Conservation (phyloP, 2,888 invertebrate genomes). For the Nyleta sp. region DNA sequence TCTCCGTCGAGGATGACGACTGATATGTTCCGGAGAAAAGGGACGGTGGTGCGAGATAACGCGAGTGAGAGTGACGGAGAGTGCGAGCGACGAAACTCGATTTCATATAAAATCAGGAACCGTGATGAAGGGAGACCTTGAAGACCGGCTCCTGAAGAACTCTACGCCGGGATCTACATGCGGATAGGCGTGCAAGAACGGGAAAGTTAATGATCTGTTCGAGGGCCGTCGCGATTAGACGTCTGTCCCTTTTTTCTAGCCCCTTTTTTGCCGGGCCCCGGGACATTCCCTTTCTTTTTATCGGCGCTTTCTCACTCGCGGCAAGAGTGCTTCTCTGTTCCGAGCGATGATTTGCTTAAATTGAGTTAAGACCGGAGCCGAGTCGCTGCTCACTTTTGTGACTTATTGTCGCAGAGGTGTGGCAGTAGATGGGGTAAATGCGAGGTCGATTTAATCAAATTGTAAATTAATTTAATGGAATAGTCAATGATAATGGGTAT, state of each 20-base stretch:
- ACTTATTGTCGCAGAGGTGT: too few relatives aligned
- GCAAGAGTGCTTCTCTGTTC: background rate
- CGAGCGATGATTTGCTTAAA: conserved; percentile 18
- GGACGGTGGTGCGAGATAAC: conserved; percentile 28
- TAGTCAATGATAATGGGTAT: too few relatives aligned
- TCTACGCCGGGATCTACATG: conserved; percentile 41
- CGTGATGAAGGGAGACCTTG: conserved; percentile 64
- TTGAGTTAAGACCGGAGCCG: background rate
- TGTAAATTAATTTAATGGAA: too few relatives aligned
- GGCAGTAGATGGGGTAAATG: too few relatives aligned
- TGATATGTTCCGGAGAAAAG: conserved; percentile 29
- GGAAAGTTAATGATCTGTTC: conserved; percentile 55
- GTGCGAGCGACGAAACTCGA: conserved; percentile 55
- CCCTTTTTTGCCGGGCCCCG: conserved; percentile 8
- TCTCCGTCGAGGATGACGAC: conserved; percentile 17
- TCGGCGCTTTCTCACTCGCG: background rate
- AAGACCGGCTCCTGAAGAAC: conserved; percentile 64
- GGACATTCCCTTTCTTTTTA: conserved; percentile 38
- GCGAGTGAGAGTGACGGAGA: conserved; percentile 50
- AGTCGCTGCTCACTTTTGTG: too few relatives aligned
- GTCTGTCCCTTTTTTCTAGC: conserved; percentile 35
- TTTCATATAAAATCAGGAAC: conserved; percentile 60
- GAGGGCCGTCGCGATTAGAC: conserved; percentile 52
- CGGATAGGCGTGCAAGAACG: conserved; percentile 42
- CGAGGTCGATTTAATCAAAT: too few relatives aligned